phyloP scores from a whole-genome alignment of 2,113 vertebrate genomes.

The Lophochroa leadbeateri region DNA sequence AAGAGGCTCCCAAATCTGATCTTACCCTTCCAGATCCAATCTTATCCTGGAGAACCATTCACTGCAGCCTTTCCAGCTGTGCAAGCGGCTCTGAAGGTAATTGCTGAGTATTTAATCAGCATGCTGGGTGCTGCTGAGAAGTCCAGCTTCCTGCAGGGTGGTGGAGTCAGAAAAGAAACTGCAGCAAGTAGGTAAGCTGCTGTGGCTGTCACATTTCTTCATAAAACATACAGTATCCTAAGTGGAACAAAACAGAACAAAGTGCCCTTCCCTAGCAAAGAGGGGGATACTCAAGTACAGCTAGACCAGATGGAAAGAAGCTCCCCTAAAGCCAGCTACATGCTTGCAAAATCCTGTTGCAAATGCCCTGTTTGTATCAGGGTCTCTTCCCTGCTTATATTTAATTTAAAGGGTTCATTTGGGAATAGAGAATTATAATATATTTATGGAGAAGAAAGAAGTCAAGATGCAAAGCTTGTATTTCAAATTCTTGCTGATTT shows the following conservation, averaged over 20 bases:
- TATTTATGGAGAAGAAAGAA: background rate
- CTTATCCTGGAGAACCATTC: background rate
- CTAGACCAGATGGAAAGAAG: background rate
- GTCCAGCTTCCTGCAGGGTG: background rate
- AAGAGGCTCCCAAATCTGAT: background rate
- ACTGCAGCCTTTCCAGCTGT: background rate
- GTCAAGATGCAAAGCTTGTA: background rate
- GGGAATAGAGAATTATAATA: background rate
- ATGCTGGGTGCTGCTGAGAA: background rate
- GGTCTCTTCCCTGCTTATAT: background rate
- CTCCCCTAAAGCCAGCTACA: background rate
- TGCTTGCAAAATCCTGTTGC: background rate
- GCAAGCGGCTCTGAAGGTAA: background rate
- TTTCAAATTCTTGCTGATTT: background rate
- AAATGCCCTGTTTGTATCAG: background rate
- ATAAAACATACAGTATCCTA: background rate
- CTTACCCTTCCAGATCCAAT: background rate
- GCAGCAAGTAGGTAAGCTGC: background rate
- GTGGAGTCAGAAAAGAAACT: background rate
- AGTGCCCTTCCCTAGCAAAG: background rate
- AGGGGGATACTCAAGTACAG: background rate
- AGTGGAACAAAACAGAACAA: background rate
- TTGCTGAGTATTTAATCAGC: background rate
- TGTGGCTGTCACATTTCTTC: background rate
- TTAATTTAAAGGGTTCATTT: background rate